A percentile compares a stretch with the other conserved stretches of the same genome.
These are phyloP conservation scores for Doryteuthis pealeii DNA, from an alignment of 1,140 invertebrate species.

Conservation along the genomic window DNA sequence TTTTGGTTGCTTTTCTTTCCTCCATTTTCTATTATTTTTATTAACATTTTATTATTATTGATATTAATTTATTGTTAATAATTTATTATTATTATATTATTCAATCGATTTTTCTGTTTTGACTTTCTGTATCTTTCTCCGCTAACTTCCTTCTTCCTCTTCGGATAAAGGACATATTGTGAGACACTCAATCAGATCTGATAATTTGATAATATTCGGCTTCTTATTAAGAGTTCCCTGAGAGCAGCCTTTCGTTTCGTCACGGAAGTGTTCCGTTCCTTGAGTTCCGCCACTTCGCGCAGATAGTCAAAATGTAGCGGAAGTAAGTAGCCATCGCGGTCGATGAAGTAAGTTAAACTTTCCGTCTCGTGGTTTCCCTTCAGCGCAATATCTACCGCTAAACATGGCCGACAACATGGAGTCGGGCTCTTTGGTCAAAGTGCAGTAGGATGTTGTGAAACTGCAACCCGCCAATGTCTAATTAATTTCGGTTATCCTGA, in stretches of 20 bases:
- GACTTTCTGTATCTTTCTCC: neutral
- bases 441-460: conserved; percentile 56
- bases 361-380: neutral
- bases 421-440: conserved; percentile 48
- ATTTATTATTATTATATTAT: no score
- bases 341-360: conserved; percentile 52
- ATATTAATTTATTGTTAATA: no score
- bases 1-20: neutral
- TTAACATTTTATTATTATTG: no score
- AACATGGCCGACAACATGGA: conserved; percentile 60
- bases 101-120: neutral
- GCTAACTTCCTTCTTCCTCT: neutral
- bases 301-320: conserved; percentile 52
- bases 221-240: conserved; percentile 48
- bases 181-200: conserved; percentile 41
- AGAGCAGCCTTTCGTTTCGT: conserved; percentile 39
- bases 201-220: conserved; percentile 52
- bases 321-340: conserved; percentile 56
- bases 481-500: conserved; percentile 49
- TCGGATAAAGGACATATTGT: conserved; percentile 29
- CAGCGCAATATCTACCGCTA: conserved; percentile 41
- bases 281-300: conserved; percentile 49
- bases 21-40: neutral
- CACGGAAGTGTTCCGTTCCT: conserved; percentile 50
- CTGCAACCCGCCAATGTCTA: conserved; percentile 57